Conservation (phyloP, 2,888 invertebrate genomes). For the Ischnus inquisitorius region DNA sequence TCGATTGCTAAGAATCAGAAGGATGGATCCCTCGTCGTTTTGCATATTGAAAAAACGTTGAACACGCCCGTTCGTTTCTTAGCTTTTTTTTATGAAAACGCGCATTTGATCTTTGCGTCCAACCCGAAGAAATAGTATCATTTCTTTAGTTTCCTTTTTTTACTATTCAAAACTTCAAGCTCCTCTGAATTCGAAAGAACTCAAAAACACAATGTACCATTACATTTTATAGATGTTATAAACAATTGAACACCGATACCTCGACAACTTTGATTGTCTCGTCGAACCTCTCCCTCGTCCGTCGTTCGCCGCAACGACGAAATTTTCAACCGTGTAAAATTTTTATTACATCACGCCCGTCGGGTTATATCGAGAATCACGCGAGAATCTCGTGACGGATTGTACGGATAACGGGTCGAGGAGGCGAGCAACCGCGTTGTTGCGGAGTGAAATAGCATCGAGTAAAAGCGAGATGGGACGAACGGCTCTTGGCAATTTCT, state of each 20-base stretch:
- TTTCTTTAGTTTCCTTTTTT: neutral
- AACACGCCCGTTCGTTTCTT: too few relatives aligned
- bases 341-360: conserved; percentile 1
- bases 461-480: conserved; percentile 24
- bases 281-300: neutral
- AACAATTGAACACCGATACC: neutral
- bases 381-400: conserved; percentile 27
- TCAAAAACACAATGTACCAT: too few relatives aligned
- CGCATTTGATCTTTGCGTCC: neutral
- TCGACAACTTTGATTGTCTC: neutral
- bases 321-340: neutral
- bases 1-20: neutral
- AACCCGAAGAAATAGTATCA: neutral
- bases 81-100: neutral
- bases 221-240: neutral
- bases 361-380: conserved; percentile 21
- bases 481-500: conserved; percentile 31
- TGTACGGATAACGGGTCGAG: conserved; percentile 31
- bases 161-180: neutral
- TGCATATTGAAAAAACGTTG: too few relatives aligned
- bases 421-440: neutral
- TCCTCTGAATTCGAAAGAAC: too few relatives aligned
- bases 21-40: too few relatives aligned
- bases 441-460: neutral
- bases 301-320: neutral